Evolutionary conservation across 1,140 invertebrate species (phyloP), one percentile per base, ranked within the genome.

Genomic region (Rhopalosiphum padi): DNA sequence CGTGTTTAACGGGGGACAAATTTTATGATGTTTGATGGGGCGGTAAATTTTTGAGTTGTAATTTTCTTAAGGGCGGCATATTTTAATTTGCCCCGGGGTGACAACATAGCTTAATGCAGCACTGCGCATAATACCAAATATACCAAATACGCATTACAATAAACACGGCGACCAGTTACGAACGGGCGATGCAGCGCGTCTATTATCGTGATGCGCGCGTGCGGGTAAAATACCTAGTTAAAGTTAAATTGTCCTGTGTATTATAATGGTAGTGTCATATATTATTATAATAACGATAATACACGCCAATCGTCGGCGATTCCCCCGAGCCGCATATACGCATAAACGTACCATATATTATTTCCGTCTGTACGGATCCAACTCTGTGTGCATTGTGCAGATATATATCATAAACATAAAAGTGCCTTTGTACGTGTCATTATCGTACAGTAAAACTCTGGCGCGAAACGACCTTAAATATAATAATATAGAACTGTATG

Each of bases 281-380:
- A 68, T 68, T n/a, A 77, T 77, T 77, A n/a, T 77, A 77, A 77
- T 77, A n/a, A 77, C 60, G 60, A n/a, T 77, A 77, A n/a, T 77
- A n/a, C 60, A n/a, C 30, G 60, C 60, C 60, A 77, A 77, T 77
- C 60, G 60, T 77, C 60, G n/a, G 30, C 60, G 60, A 35, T 77
- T 77, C 60, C 30, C 60, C 6, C 60, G n/a, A 5, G 60, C 60
- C n/a, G n/a, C 11, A 68, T 15, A n/a, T 15, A n/a, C 25, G 9
- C 15, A 68, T n/a, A 5, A 15, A 5, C 60, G 60, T 68, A 15
- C 30, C 30, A 51, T 51, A 30, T 30, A 77, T 77, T n/a, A 77
- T 77, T 77, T 77, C 60, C 60, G 60, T 18, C 15, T 15, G 11
- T n/a, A 4, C n/a, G 60, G 60, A 68, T 77, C n/a, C 30, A n/a